Evolutionary conservation across 2,113 vertebrate genomes (phyloP).

Genomic region (Phrynosoma blainvillii): DNA sequence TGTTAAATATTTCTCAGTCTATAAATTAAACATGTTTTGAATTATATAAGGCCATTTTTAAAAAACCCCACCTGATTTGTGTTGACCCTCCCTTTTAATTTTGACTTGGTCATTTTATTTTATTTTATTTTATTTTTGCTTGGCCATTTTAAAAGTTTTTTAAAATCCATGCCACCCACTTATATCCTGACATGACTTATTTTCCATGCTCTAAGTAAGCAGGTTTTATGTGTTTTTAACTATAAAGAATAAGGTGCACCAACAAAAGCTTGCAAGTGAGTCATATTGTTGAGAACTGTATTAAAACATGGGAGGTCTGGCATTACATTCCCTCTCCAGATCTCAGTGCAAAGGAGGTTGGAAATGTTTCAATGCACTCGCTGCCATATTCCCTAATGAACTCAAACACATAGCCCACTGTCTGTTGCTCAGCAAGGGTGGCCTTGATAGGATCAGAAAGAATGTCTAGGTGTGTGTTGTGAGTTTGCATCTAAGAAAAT

Average conservation of each 20-base stretch:
- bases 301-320: conserved; percentile 58
- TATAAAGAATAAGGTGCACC: conserved; percentile 7
- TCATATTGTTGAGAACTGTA: conserved; percentile 14
- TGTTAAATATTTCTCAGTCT: not conserved
- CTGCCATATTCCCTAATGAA: not conserved
- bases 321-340: not conserved
- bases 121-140: not conserved
- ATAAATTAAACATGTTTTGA: conserved; percentile 35
- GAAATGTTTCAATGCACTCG: not conserved
- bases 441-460: conserved; percentile 13
- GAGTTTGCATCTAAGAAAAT: not conserved
- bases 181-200: conserved; percentile 3
- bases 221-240: conserved; percentile 30
- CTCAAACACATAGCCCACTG: not conserved
- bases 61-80: not conserved
- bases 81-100: not conserved
- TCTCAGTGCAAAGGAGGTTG: conserved; percentile 27
- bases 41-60: conserved; percentile 32
- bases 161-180: conserved; percentile 44
- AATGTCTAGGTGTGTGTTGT: not conserved
- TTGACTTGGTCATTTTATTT: not conserved
- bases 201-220: conserved; percentile 27
- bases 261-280: conserved; percentile 16
- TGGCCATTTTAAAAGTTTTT: conserved; percentile 14
- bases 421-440: not conserved